Base-by-base conservation (phyloP, 2,797 vertebrate species). In the Chaetodon trifasciatus region DNA sequence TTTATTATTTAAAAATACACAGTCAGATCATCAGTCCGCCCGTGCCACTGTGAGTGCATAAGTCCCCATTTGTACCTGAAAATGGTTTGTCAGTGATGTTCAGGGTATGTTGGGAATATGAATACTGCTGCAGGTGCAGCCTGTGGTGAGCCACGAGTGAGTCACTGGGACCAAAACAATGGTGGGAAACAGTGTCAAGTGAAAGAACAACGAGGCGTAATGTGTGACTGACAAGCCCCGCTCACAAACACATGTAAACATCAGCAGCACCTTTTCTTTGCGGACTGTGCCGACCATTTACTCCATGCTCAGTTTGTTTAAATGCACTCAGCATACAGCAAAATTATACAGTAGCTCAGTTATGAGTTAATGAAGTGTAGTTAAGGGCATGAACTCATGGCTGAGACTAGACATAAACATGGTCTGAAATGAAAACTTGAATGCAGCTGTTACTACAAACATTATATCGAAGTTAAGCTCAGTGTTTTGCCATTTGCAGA, bases 161-260 rank as follows among this genome's bases (percentile, higher is more conserved):
- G 70, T 86, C 78, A 88, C 58, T 47, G 35, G 28, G 40, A 78
- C 57, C 37, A 21, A 60, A 67, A 85, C 83, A 85, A 74, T 70
- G 49, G 42, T 35, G 65, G 9, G 76, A 70, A 83, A 74, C 13
- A 4, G 56, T 69, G 71, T 81, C 12, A 73, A 86, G 55, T 67
- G 39, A 70, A 74, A 74, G 23, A 65, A 64, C 72, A 81, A 60
- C 4, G n/a, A 76, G 58, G 78, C 28, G 6, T 71, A 50, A 81
- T 70, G 40, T 81, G 69, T 60, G 50, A 72, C 77, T 69, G 68
- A 82, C 53, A 44, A 68, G 60, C 24, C 28, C 52, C 28, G 57
- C 52, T 83, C 50, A 50, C 21, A 85, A 71, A 78, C 47, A 69
- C 60, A 56, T 46, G 15, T 66, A 28, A 56, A 21, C 64, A 61